Base-by-base conservation (phyloP, 2,888 invertebrate genomes). In the Litoditis marina region DNA sequence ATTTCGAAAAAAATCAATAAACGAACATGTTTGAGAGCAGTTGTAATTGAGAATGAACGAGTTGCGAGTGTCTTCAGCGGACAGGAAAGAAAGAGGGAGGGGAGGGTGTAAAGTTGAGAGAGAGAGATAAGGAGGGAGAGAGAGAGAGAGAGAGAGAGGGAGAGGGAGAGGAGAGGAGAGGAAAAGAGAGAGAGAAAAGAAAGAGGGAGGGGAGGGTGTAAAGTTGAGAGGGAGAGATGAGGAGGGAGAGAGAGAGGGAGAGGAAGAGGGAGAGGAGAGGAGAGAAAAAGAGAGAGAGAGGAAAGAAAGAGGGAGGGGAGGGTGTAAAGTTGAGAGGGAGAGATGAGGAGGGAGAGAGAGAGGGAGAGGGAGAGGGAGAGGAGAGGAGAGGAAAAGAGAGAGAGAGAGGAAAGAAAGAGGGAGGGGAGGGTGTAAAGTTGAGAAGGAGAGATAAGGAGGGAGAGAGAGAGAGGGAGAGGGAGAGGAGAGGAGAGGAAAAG, bases 381-480 rank as follows among this genome's bases (percentile, higher is more conserved):
- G 30, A 30, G 32, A n/a, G 8, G 25, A 46, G 56, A 56, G 44
- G 31, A 28, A 28, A 13, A 19, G 25, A 42, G 42, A 42, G 56
- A 25, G 4, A 30, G 44, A 42, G 46, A 22, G 46, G 30, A 16
- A 25, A 16, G n/a, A 1, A 56, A 27, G 30, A 30, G 11, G 46
- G 44, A 28, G 28, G 27, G 30, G 31, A 34, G 6, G 25, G 13
- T n/a, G 22, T 19, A 32, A 30, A 32, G 19, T 7, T n/a, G 31
- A 3, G 34, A 30, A 32, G 32, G 34, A 30, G 34, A 32, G 53
- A 30, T 19, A 53, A 19, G 34, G 53, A 30, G 34, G 25, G 34
- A 30, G 53, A 53, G 53, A 53, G 56, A 39, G 46, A 56, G 42
- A 25, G 46, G 31, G 46, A 39, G 56, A 56, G 44, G 28, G 44